Evolutionary conservation across 2,888 invertebrate species (phyloP), one percentile per base, ranked within the genome.

Genomic region (Eurytoma adleriae): DNA sequence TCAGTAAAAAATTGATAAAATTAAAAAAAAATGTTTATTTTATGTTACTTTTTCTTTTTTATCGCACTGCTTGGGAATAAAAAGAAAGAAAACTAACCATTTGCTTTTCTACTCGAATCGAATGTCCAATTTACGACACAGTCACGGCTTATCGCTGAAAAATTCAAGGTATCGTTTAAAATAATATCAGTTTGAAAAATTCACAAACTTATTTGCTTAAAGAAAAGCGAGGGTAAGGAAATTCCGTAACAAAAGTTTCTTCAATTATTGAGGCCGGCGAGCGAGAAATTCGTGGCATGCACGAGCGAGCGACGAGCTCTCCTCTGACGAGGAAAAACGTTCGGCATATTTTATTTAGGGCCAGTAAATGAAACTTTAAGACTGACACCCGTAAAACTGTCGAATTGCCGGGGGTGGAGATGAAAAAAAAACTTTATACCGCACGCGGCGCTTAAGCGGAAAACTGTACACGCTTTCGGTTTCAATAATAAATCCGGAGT

Each of bases 311-410:
- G 20, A 16, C 52, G 20, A 56, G 54, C 40, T 30, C 20, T 76
- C 40, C 24, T 56, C 30, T 64, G 54, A 70, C 57, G 64, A 70
- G 56, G 64, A 70, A 64, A 70, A 77, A 64, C 56, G 27, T 27
- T 18, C 18, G 57, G 54, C 18, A 57, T 62, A 76, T 62, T 52
- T 52, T 48, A 68, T 77, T 62, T 69, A 12, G 56, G 56, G 24
- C 50, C 48, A 24, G 16, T 5, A 56, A 64, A 77, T 77, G 70
- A 77, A 77, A 64, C 24, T 77, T 77, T 77, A 64, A 77, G 56
- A 16, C 13, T 18, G 59, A 66, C 56, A 16, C 24, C 20, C n/a
- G 24, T 50, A 24, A 48, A 52, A 4, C 18, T 24, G 16, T 54
- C 50, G 14, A n/a, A 59, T 18, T 59, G 18, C 18, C 12, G 10